These are phyloP conservation scores for Ecliptopera silaceata DNA, from an alignment of 2,888 invertebrate species.

Conservation along the genomic window DNA sequence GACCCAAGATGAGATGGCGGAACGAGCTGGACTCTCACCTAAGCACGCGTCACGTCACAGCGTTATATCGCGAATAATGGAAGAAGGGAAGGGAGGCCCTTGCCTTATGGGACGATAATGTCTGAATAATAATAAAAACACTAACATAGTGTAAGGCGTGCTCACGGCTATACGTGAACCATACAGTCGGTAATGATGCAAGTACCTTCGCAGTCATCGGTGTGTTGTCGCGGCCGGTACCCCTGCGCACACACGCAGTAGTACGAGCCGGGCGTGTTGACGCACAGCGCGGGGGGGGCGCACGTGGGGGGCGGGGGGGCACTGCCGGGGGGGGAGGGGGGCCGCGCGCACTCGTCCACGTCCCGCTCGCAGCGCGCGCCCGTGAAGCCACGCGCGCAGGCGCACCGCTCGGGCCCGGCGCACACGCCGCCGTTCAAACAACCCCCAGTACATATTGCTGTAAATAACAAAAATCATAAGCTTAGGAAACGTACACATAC, in stretches of 20 bases:
- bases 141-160: no score
- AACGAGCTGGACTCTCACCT: no score
- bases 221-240: slow-evolving; percentile 83
- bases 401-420: slow-evolving; percentile 89
- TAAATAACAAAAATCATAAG: not conserved
- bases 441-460: slow-evolving; percentile 90
- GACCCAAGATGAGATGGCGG: no score
- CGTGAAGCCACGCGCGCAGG: slow-evolving; percentile 91
- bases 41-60: no score
- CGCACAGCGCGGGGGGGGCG: slow-evolving; percentile 89
- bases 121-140: no score
- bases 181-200: no score
- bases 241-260: slow-evolving; percentile 93
- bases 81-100: no score
- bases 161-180: no score
- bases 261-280: slow-evolving; percentile 95
- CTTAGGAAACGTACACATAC: no score
- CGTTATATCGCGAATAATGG: no score
- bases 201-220: slow-evolving; percentile 85
- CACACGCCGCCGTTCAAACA: slow-evolving; percentile 94
- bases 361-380: slow-evolving; percentile 93
- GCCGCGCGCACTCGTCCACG: slow-evolving; percentile 91
- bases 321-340: slow-evolving; percentile 87
- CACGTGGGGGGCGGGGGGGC: slow-evolving; percentile 87
- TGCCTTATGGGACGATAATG: no score